These are phyloP conservation scores for Epinotia bilunana DNA, from an alignment of 2,888 invertebrate genomes.

Conservation along the genomic window DNA sequence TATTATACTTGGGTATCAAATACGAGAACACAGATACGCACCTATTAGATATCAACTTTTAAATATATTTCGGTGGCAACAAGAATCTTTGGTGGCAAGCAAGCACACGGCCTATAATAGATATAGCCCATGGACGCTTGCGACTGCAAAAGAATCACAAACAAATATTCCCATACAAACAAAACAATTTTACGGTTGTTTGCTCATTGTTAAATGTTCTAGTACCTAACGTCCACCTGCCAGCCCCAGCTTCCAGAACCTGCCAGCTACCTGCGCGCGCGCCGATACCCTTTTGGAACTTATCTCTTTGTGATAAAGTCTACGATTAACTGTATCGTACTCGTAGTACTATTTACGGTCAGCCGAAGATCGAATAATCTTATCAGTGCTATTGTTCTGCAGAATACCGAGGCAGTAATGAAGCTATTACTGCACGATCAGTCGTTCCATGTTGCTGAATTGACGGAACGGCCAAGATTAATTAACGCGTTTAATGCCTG, in stretches of 20 bases:
- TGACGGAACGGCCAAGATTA: conserved; percentile 30
- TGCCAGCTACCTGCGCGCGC: conserved; percentile 5
- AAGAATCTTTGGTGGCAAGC: no score
- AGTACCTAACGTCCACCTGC: not conserved
- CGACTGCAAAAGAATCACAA: no score
- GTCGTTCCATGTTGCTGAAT: conserved; percentile 22
- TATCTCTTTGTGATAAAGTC: not conserved
- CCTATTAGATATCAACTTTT: no score
- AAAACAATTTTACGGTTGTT: not conserved
- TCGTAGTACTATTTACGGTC: not conserved
- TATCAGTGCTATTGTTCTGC: conserved; percentile 24
- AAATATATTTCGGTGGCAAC: no score
- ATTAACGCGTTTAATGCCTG: conserved; percentile 24
- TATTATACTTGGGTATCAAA: no score
- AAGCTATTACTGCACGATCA: conserved; percentile 5
- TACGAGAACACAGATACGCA: no score
- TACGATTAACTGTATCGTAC: not conserved
- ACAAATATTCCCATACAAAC: not conserved
- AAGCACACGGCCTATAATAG: no score
- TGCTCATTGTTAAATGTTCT: not conserved
- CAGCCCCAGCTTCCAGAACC: conserved; percentile 3
- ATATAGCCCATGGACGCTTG: no score
- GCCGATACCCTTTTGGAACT: not conserved
- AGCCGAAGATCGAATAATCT: conserved; percentile 13
- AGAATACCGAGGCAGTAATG: conserved; percentile 11